A percentile compares a stretch with the other conserved stretches of the same genome.
These are phyloP conservation scores for Porites australiensis DNA, from an alignment of 64 coral and sea anemone species.

Conservation along the genomic window DNA sequence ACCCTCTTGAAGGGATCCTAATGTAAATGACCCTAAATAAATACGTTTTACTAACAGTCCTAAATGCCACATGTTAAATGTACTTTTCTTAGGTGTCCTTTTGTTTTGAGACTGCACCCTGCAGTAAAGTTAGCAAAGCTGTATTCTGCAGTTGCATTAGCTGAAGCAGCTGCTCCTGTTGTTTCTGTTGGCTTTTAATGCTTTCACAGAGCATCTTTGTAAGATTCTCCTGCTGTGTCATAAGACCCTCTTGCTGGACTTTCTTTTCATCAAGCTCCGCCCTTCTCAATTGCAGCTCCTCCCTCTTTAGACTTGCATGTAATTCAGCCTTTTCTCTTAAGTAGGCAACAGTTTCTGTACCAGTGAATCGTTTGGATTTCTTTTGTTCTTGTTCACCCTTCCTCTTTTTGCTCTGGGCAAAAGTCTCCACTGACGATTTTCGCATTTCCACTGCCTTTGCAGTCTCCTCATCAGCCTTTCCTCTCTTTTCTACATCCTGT, in stretches of 20 bases:
- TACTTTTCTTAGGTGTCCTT: too few relatives aligned
- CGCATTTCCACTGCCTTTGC: constrained; percentile 61
- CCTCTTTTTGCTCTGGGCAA: constrained; percentile 23
- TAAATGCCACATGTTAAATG: too few relatives aligned
- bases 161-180: constrained; percentile 54
- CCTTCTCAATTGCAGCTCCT: constrained; percentile 27
- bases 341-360: constrained; percentile 35
- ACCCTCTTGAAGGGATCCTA: too few relatives aligned
- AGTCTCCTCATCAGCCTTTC: background rate
- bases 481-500: background rate
- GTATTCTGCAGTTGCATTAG: constrained; percentile 56
- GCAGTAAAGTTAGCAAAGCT: constrained; percentile 20
- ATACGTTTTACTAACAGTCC: too few relatives aligned
- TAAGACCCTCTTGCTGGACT: background rate
- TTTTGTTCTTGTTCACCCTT: constrained; percentile 33
- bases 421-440: constrained; percentile 57
- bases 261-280: constrained; percentile 20
- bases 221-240: constrained; percentile 25
- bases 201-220: constrained; percentile 34
- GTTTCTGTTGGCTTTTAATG: constrained; percentile 18
- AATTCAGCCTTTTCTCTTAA: constrained; percentile 43
- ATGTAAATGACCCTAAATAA: too few relatives aligned
- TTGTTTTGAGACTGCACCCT: too few relatives aligned
- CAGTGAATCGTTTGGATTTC: constrained; percentile 32
- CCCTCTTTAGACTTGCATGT: constrained; percentile 36